A percentile compares a stretch with the other conserved stretches of the same genome.
These are phyloP conservation scores for Rhopalosiphum maidis DNA, from an alignment of 1,140 invertebrate genomes.

Conservation along the genomic window DNA sequence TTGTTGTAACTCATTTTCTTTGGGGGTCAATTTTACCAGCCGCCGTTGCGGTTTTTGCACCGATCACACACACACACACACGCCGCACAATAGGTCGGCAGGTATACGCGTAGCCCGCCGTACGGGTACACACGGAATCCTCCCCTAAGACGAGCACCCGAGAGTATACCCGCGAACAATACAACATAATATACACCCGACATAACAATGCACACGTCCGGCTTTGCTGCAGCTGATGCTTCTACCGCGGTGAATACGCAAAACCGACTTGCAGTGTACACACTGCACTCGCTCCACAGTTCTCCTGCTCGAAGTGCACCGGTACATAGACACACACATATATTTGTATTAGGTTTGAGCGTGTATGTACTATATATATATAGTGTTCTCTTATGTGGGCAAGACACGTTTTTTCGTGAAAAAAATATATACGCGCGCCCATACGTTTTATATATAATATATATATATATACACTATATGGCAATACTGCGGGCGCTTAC, in stretches of 20 bases:
- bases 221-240: background rate
- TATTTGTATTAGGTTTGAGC: background rate
- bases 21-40: background rate
- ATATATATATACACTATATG: background rate
- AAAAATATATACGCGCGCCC: background rate
- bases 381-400: background rate
- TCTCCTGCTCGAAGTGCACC: background rate
- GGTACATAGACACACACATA: background rate
- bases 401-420: constrained; percentile 35
- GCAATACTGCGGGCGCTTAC: background rate
- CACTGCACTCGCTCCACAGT: background rate
- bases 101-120: background rate
- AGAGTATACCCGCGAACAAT: background rate
- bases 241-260: background rate
- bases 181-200: background rate
- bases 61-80: background rate
- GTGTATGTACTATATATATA: background rate
- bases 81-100: background rate
- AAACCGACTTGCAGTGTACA: background rate
- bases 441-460: background rate
- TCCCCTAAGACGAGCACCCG: background rate
- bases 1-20: background rate
- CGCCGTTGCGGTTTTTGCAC: background rate
- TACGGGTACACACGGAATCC: background rate
- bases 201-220: background rate